These are phyloP conservation scores for Phytoseiulus persimilis DNA, from an alignment of 2,888 invertebrate genomes.

Conservation along the genomic window DNA sequence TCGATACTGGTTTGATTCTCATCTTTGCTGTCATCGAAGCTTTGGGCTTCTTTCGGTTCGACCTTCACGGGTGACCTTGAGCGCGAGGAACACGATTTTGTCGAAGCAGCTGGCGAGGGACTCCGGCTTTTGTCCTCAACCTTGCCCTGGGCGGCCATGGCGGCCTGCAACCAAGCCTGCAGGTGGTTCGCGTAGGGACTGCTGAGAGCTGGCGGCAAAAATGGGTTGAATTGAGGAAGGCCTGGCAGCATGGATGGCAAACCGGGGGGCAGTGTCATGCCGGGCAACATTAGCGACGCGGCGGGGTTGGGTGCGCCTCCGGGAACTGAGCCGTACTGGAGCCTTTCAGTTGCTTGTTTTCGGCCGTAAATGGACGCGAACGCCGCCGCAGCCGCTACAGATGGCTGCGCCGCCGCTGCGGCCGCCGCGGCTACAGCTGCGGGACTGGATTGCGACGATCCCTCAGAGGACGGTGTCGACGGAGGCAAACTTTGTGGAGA, in stretches of 20 bases:
- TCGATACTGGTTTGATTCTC: conserved; percentile 73
- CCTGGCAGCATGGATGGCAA: conserved; percentile 28
- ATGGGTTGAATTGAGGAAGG: conserved; percentile 34
- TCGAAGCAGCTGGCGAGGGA: conserved; percentile 31
- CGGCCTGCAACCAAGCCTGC: conserved; percentile 29
- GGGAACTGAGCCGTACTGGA: background rate
- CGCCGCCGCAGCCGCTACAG: conserved; percentile 36
- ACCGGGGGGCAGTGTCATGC: conserved; percentile 20
- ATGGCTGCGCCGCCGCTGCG: conserved; percentile 8
- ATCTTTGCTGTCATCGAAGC: conserved; percentile 7
- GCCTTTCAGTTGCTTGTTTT: conserved; percentile 16
- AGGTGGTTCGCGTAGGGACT: conserved; percentile 34
- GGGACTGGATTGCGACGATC: conserved; percentile 16
- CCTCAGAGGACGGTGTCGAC: conserved; percentile 18
- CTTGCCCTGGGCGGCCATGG: conserved; percentile 25
- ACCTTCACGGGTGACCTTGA: conserved; percentile 24
- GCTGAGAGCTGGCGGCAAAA: conserved; percentile 25
- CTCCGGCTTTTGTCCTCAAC: conserved; percentile 25
- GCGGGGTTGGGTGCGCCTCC: conserved; percentile 19
- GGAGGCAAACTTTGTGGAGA: conserved; percentile 31
- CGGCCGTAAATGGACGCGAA: conserved; percentile 33
- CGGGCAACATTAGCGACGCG: conserved; percentile 9
- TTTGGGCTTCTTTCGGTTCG: background rate
- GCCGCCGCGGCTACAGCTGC: background rate
- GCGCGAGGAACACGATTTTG: conserved; percentile 27